Evolutionary conservation across 2,888 invertebrate genomes (phyloP), one percentile per base, ranked within the genome.

Genomic region (Odontothrips loti): DNA sequence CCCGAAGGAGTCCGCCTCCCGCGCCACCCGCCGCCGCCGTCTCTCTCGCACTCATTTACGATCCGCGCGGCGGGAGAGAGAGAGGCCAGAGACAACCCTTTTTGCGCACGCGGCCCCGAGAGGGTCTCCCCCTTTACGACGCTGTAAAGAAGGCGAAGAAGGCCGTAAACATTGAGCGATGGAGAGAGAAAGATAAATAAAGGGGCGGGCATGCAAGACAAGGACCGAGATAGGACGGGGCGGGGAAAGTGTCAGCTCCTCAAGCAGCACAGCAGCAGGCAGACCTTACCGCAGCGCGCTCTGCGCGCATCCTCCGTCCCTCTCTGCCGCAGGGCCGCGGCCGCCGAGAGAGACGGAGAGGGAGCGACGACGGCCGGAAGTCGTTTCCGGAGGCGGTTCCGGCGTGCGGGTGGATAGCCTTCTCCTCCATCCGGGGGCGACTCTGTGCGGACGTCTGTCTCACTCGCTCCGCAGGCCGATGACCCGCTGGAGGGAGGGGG

Each of bases 151-250:
- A 68, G 68, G 68, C n/a, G 68, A 68, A 68, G 68, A 68, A 68
- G 68, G 68, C 68, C n/a, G 68, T 68, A 68, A 68, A 68, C 68
- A 68, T 68, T 68, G 68, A 68, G 68, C 68, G 68, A 68, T 68
- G 23, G 68, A 68, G 68, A 68, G 68, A 23, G 68, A 68, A 23
- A 68, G 63, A 23, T 20, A 68, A 11, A 68, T 11, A 68, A 11
- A 68, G 23, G 23, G 68, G 11, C n/a, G 23, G 68, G 23, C 23
- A 23, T 58, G 58, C 58, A n/a, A 58, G 58, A 58, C 58, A 58
- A 58, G 58, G 58, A 58, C 58, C 20, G 58, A n/a, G 58, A 43
- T 43, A 43, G 34, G 23, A 23, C 11, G 23, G 63, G 63, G 63
- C 63, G 63, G 63, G n/a, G 63, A 63, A n/a, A 63, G 68, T 68